phyloP scores from a whole-genome alignment of 1,140 invertebrate species.

The Parapsyche elsis region DNA sequence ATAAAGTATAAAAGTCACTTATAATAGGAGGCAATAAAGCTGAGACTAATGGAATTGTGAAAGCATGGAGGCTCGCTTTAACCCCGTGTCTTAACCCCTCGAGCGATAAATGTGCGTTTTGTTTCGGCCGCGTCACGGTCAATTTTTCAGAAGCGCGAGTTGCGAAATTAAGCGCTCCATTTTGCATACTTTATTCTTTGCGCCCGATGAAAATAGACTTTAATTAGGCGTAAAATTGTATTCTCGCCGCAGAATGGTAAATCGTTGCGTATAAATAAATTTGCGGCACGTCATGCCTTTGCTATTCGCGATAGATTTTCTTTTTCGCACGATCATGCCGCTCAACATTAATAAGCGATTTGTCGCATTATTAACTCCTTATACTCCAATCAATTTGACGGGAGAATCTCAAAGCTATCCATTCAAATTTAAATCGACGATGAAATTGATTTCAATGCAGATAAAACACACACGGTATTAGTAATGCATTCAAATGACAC shows the following conservation, averaged over 20 bases:
- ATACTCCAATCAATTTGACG: background rate
- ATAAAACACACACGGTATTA: too few species aligned
- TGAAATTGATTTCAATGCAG: background rate
- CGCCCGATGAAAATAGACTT: background rate
- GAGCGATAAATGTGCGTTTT: slow-evolving; percentile 6
- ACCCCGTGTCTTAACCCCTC: slow-evolving; percentile 27
- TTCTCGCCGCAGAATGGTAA: background rate
- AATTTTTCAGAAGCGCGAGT: background rate
- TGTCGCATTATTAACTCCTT: background rate
- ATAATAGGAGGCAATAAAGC: slow-evolving; percentile 51
- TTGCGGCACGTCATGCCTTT: background rate
- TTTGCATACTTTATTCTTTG: too few species aligned
- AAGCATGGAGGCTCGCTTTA: slow-evolving; percentile 16
- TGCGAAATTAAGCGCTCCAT: too few species aligned
- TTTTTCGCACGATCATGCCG: background rate
- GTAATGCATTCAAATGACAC: too few species aligned
- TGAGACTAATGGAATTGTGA: slow-evolving; percentile 52
- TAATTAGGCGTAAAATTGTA: slow-evolving; percentile 18
- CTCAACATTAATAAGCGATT: background rate
- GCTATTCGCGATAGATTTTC: background rate
- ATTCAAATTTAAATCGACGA: background rate
- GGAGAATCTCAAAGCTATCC: background rate
- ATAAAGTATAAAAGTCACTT: slow-evolving; percentile 54
- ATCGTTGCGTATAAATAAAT: background rate
- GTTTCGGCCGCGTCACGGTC: background rate